Evolutionary conservation across 2,113 vertebrate species (phyloP), one percentile per base, ranked within the genome.

Genomic region (Nanorana parkeri): DNA sequence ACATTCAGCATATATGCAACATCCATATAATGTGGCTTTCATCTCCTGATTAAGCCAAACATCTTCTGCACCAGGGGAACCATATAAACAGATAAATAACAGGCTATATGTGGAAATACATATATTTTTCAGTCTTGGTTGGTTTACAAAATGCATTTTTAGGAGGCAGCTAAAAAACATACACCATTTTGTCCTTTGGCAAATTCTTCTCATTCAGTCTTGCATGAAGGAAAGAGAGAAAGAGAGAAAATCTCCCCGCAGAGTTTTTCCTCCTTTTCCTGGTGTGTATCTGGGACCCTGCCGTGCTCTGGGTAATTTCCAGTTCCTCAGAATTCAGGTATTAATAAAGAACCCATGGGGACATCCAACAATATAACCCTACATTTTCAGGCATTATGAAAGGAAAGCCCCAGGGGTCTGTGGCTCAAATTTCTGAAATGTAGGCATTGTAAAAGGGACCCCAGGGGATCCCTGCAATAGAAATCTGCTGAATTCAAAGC

Each of bases 341-440:
- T 99, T 99, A 99, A 96, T 98, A 99, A 98, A 98, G 97, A 98
- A 96, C 96, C 94, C 96, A 97, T 92, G 92, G 97, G 97, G 97
- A 99, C 96, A 93, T 91, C 95, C 96, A 97, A 98, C 97, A 98
- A 97, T 99, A 97, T 99, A 98, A 96, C 96, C 97, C 97, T 97
- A 96, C 96, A 97, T 98, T 99, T 98, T 97, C 96, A 97, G 96
- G 95, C 93, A 94, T 95, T 96, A 94, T 92, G 94, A 94, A 94
- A 96, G 41, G 94, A 95, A 93, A 94, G 96, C 96, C 97, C 95
- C 90, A 94, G 96, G 97, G 96, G 95, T 96, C 95, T 95, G 94
- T 95, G 96, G 97, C 98, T 99, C 97, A 98, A 96, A 99, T 99
- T 99, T 99, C 96, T 98, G 97, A 99, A 99, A 97, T 97, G 96